Conservation (phyloP, 30 jellyfish, hydroid and myxozoan species). For the Phacellophora camtschatica region DNA sequence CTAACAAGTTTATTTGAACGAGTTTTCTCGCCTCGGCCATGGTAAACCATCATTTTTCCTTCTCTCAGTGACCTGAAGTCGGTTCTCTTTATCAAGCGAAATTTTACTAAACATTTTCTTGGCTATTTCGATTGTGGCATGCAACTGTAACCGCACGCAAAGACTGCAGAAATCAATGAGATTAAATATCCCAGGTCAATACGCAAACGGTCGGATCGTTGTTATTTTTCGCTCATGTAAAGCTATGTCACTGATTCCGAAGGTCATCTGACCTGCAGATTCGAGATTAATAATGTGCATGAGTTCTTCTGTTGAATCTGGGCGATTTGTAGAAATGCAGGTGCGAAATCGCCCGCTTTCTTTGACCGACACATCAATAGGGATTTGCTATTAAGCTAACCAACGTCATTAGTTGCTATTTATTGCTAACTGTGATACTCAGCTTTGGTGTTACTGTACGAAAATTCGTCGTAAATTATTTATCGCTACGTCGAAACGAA, state of each 20-base stretch:
- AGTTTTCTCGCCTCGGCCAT: no score
- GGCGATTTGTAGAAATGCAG: constrained; percentile 60
- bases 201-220: constrained; percentile 44
- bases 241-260: constrained; percentile 63
- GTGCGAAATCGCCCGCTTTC: constrained; percentile 62
- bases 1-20: no score
- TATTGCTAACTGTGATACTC: constrained; percentile 39
- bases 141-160: constrained; percentile 55
- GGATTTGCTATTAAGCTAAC: constrained; percentile 34
- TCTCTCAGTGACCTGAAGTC: constrained; percentile 36
- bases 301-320: constrained; percentile 36
- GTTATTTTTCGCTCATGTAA: constrained; percentile 42
- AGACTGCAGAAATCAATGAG: constrained; percentile 44
- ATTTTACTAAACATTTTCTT: constrained; percentile 61
- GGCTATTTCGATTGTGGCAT: constrained; percentile 69
- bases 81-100: constrained; percentile 48
- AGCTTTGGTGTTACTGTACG: constrained; percentile 33
- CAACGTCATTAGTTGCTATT: constrained; percentile 56
- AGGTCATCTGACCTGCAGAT: constrained; percentile 76
- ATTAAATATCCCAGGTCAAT: constrained; percentile 62
- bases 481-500: constrained; percentile 23
- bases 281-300: constrained; percentile 46
- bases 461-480: constrained; percentile 25
- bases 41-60: no score
- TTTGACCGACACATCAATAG: constrained; percentile 59